phyloP scores from a whole-genome alignment of 2,797 vertebrate genomes.

The Schizothorax lantsangensis region DNA sequence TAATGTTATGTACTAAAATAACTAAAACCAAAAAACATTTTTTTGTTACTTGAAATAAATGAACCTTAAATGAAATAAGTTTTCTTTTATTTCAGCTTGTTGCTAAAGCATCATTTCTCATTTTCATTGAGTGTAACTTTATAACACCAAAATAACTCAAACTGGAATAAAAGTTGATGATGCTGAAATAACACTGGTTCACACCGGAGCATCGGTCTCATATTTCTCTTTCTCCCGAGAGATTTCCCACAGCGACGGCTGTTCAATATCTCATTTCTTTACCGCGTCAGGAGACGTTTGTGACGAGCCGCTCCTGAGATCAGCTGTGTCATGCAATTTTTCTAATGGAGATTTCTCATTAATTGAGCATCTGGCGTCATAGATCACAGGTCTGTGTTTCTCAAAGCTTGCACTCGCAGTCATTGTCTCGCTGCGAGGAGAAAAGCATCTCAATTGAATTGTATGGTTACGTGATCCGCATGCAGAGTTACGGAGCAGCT shows the following conservation, averaged over 20 bases:
- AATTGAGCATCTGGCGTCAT: slow-evolving; percentile 68
- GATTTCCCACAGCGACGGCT: slow-evolving; percentile 70
- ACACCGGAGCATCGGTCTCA: not conserved
- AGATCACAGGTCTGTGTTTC: slow-evolving; percentile 71
- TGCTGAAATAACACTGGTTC: no score
- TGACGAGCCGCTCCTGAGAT: slow-evolving; percentile 75
- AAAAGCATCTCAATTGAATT: slow-evolving; percentile 47
- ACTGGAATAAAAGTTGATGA: not conserved
- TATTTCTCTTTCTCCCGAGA: slow-evolving; percentile 62
- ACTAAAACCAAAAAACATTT: not conserved
- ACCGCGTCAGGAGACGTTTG: slow-evolving; percentile 68
- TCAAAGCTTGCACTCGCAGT: slow-evolving; percentile 57
- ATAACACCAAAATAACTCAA: not conserved
- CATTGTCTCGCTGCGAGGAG: slow-evolving; percentile 45
- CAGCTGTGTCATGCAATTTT: slow-evolving; percentile 76
- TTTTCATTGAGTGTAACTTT: not conserved
- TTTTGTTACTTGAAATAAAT: not conserved
- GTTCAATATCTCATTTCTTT: slow-evolving; percentile 77
- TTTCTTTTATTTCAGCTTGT: not conserved
- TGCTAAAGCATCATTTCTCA: not conserved
- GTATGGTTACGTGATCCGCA: slow-evolving; percentile 36
- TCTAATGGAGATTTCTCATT: slow-evolving; percentile 80
- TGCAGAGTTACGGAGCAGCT: slow-evolving; percentile 38
- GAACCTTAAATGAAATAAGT: not conserved
- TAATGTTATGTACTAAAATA: not conserved